Base-by-base conservation (phyloP, 2,113 vertebrate species). In the Urocitellus parryii region DNA sequence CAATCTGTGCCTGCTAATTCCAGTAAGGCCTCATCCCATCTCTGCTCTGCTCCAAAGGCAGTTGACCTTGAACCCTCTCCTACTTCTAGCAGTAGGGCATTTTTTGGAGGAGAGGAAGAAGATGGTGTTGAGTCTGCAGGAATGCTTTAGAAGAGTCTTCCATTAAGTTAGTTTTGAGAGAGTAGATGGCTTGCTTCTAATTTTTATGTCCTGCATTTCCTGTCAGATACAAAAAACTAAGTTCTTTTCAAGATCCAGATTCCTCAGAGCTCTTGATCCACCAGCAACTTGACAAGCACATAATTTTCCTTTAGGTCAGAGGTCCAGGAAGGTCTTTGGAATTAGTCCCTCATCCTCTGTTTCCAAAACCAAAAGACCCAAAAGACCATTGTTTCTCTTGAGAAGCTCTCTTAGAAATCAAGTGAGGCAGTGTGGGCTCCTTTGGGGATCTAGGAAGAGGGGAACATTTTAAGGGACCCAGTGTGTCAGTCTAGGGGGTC, bases 321-420 rank as follows among this genome's bases (percentile, higher is more conserved):
- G 32, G 34, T 24, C 48, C 79, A 48, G 12, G 65, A n/a, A 90
- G 34, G 5, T 42, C 67, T 96, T 85, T 76, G 39, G 58, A 90
- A 76, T 88, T 83, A 37, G 27, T 58, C 34, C 68, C 56, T 88
- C 72, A 61, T 22, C 18, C 14, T 79, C 4, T 83, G 34, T 90
- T 92, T 68, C 48, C 39, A 24, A 97, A 93, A 77, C 63, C 81
- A n/a, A 61, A 94, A 90, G n/a, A 4, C 48, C 37, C 81, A n/a
- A 70, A 95, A 90, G 25, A 4, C 51, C 29, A 63, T 67, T 73
- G 27, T 34, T 94, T 93, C 89, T 68, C 78, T 97, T 91, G 65
- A 80, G 37, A 56, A 90, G 25, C 32, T 96, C 20, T 88, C 56
- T 90, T 92, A 86, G 78, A 78, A 76, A 65, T 29, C 24, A 34